Evolutionary conservation across 2,797 vertebrate species (phyloP), one percentile per base, ranked within the genome.

Genomic region (Otolemur crassicaudatus): DNA sequence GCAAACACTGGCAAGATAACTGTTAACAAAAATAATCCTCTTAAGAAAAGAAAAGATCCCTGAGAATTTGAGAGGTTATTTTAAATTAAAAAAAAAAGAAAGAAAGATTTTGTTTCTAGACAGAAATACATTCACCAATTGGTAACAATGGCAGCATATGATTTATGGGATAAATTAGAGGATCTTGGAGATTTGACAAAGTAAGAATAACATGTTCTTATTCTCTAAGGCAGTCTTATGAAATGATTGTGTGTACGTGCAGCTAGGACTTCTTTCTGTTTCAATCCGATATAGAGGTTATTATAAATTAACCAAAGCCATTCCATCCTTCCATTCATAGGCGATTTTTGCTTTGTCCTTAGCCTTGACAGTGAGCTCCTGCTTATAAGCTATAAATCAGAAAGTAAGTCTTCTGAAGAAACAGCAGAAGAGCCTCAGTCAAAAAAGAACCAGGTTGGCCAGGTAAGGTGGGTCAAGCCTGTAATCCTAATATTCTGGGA

Each of bases 11-110:
- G 22, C 60, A 91, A 19, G 14, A 20, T 29, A 86, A 94, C 23
- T 76, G 49, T 61, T 77, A 76, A 80, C 37, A 93, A 90, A 81
- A 87, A 43, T 49, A 87, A 90, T 70, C 40, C n/a, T 77, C 53
- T 81, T 72, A 17, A 3, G 43, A 8, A 13, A n/a, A 63, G 43
- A 12, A 13, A 49, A 49, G 49, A 49, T 49, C 49, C 13, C 49
- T 49, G 49, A 49, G 49, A 49, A 13, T 49, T 49, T 49, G 49
- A 49, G 49, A 49, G 49, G 49, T 12, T 49, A 49, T 49, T 49
- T 49, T 49, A 49, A 49, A 49, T 49, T 14, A 49, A 49, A 49
- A 49, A 49, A 13, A 13, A 49, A 49, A 49, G 46, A 69, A 87
- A 90, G 63, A 60, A 82, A 60, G 13, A 34, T 53, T 56, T 87